Evolutionary conservation across 2,888 invertebrate species (phyloP).

Genomic region (Drosophila flavopinicola): DNA sequence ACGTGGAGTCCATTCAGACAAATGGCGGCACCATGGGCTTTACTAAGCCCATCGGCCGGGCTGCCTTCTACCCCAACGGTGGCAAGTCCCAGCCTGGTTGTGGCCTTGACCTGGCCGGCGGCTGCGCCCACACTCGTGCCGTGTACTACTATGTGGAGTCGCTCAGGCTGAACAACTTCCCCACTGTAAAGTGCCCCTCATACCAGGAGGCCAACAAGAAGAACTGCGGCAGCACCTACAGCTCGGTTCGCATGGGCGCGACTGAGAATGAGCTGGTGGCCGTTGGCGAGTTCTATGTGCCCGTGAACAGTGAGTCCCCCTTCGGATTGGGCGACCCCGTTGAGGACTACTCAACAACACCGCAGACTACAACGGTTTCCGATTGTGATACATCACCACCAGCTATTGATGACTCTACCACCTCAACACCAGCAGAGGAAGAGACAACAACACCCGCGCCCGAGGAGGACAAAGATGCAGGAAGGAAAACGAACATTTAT

Average conservation of each 20-base stretch:
- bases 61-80: conserved; percentile 86
- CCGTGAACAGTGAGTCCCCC: conserved; percentile 73
- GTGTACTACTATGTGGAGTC: conserved; percentile 85
- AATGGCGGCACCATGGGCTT: conserved; percentile 80
- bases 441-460: conserved; percentile 14
- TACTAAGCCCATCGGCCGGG: conserved; percentile 82
- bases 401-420: background rate
- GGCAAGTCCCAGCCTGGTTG: conserved; percentile 86
- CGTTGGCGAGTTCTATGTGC: conserved; percentile 80
- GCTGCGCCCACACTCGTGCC: conserved; percentile 84
- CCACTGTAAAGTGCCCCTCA: conserved; percentile 67
- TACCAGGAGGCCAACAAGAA: conserved; percentile 68
- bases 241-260: conserved; percentile 74
- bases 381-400: no score
- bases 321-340: conserved; percentile 62
- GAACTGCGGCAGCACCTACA: conserved; percentile 65
- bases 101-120: conserved; percentile 81
- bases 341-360: conserved; percentile 3
- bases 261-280: conserved; percentile 57
- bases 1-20: conserved; percentile 83
- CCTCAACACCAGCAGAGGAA: conserved; percentile 5
- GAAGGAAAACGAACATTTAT: conserved; percentile 48
- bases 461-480: conserved; percentile 25
- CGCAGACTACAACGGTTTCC: no score
- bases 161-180: conserved; percentile 76